Evolutionary conservation across 2,888 invertebrate species (phyloP), one percentile per base, ranked within the genome.

Genomic region (Acrobasis repandana): DNA sequence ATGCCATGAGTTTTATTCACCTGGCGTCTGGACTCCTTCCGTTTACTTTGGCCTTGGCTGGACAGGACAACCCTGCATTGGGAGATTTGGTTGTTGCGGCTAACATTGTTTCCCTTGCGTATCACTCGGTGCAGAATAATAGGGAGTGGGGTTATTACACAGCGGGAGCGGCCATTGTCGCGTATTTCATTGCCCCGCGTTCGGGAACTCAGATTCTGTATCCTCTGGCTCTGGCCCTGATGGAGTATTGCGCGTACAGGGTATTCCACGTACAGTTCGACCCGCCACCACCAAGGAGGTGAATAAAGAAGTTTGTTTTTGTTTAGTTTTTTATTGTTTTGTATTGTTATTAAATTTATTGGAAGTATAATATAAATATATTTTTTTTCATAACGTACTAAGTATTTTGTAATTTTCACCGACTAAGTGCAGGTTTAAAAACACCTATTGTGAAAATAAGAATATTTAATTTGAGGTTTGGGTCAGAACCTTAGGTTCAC

Each of bases 111-210:
- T 85, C 89, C 0, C 65, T 90, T 1, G 74, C 74, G 14, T 67
- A 82, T 11, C 85, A 83, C 58, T 82, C 89, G 0, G 63, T 77
- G 0, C 65, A 77, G 11, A 56, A 72, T n/a, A 73, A 80, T 1
- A 69, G 73, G 0, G 75, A 83, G 14, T 89, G 82, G 81, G 90
- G 85, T 0, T 88, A 83, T 83, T 89, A 79, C 33, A 85, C 88
- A 0, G 87, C 88, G 0, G 88, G 75, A 0, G 82, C 83, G 0
- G 85, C 78, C 0, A 46, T 83, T 0, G 52, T 87, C 16, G 80
- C 90, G 0, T 90, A 88, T 64, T 87, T 83, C 33, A 36, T 80
- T 8, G 65, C 76, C 0, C 76, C 79, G 0, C 72, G 77, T 36
- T 63, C 75, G 47, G 71, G 70, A 0, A 65, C 68, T 0, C 84